A percentile compares a stretch with the other conserved stretches of the same genome.
These are phyloP conservation scores for Dasyurus viverrinus DNA, from an alignment of 2,113 vertebrate genomes.

Conservation along the genomic window DNA sequence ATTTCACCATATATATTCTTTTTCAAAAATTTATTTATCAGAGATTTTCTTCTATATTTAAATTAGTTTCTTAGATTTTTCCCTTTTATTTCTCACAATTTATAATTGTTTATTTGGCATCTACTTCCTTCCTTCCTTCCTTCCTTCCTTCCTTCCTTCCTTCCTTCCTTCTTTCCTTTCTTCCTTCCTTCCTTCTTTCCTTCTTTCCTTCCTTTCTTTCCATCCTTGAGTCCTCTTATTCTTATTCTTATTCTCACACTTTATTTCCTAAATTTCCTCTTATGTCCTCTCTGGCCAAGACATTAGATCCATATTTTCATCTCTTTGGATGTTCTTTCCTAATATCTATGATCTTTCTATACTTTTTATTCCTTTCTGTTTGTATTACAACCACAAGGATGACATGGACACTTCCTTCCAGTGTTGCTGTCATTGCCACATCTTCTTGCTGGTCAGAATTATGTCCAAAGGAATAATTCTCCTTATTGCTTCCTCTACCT, in stretches of 20 bases:
- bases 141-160: too few species aligned
- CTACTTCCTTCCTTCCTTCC: not conserved
- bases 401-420: not conserved
- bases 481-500: not conserved
- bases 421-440: not conserved
- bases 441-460: slow-evolving; percentile 11
- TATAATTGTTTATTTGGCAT: not conserved
- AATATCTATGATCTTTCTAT: slow-evolving; percentile 29
- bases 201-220: not conserved
- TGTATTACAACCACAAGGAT: not conserved
- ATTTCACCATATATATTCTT: not conserved
- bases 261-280: not conserved
- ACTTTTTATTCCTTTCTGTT: too few species aligned
- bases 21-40: not conserved
- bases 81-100: not conserved
- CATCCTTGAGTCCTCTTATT: not conserved
- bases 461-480: not conserved
- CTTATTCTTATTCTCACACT: not conserved
- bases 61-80: not conserved
- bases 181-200: not conserved
- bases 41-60: not conserved
- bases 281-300: not conserved
- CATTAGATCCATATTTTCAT: not conserved
- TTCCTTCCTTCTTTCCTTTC: too few species aligned
- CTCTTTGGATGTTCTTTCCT: not conserved